Evolutionary conservation across 2,888 invertebrate genomes (phyloP).

Genomic region (Acrobasis consociella): DNA sequence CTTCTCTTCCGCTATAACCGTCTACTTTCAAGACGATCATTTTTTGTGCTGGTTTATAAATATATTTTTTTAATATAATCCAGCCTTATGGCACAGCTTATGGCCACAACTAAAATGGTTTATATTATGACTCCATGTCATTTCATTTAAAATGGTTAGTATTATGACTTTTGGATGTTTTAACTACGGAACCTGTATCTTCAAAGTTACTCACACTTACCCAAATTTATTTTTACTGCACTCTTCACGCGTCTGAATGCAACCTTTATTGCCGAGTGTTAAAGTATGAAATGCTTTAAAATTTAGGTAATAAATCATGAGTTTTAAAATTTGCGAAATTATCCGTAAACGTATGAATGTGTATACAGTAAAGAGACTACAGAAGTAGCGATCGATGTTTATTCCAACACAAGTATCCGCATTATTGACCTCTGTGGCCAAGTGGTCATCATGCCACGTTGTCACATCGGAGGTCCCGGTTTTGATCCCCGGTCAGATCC

Average conservation of each 20-base stretch:
- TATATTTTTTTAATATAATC: too few relatives aligned
- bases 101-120: too few relatives aligned
- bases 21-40: too few relatives aligned
- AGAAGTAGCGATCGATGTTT: background rate
- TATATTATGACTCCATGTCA: too few relatives aligned
- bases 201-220: background rate
- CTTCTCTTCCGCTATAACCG: too few relatives aligned
- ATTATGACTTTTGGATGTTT: background rate
- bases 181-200: background rate
- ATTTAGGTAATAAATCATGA: slow-evolving; percentile 20
- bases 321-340: slow-evolving; percentile 22
- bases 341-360: slow-evolving; percentile 17
- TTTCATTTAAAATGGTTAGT: background rate
- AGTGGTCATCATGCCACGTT: too few relatives aligned
- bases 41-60: too few relatives aligned
- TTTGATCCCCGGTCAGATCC: too few relatives aligned
- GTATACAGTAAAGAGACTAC: background rate
- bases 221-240: background rate
- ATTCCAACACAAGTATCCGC: too few relatives aligned
- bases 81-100: too few relatives aligned
- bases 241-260: slow-evolving; percentile 7
- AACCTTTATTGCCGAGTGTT: background rate
- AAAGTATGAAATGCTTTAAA: slow-evolving; percentile 7
- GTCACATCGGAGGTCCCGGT: too few relatives aligned
- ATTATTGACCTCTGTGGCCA: too few relatives aligned